phyloP scores from a whole-genome alignment of 2,113 vertebrate species.

The Bambusicola thoracicus region DNA sequence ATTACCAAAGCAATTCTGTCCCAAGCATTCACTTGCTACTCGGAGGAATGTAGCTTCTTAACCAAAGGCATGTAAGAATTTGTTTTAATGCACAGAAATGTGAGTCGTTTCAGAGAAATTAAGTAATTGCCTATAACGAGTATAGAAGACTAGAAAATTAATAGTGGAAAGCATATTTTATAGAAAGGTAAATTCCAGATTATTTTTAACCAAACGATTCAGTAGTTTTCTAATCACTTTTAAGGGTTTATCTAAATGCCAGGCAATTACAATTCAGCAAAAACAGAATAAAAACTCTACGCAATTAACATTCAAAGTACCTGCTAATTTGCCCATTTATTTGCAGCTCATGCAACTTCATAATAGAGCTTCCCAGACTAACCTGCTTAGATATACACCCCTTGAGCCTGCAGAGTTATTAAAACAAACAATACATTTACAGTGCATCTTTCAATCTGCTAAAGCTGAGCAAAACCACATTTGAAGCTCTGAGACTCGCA shows the following conservation, averaged over 20 bases:
- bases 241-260: conserved; percentile 29
- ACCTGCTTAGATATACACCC: background rate
- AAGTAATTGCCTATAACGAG: background rate
- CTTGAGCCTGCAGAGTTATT: conserved; percentile 36
- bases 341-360: conserved; percentile 18
- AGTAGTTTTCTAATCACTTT: background rate
- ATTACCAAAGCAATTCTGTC: conserved; percentile 33
- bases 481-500: conserved; percentile 85
- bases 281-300: background rate
- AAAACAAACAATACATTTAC: conserved; percentile 68
- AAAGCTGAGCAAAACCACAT: conserved; percentile 82
- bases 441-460: conserved; percentile 77
- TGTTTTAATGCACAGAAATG: background rate
- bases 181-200: background rate
- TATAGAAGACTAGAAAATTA: background rate
- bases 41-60: background rate
- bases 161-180: background rate
- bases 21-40: background rate
- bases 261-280: conserved; percentile 9
- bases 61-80: background rate
- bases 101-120: conserved; percentile 3
- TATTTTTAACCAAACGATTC: background rate
- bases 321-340: conserved; percentile 8
- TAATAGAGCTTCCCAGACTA: background rate
- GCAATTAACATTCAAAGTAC: conserved; percentile 19